A percentile compares a stretch with the other conserved stretches of the same genome.
phyloP scores from a whole-genome alignment of 2,797 vertebrate genomes.

The Steatocranus sp. region DNA sequence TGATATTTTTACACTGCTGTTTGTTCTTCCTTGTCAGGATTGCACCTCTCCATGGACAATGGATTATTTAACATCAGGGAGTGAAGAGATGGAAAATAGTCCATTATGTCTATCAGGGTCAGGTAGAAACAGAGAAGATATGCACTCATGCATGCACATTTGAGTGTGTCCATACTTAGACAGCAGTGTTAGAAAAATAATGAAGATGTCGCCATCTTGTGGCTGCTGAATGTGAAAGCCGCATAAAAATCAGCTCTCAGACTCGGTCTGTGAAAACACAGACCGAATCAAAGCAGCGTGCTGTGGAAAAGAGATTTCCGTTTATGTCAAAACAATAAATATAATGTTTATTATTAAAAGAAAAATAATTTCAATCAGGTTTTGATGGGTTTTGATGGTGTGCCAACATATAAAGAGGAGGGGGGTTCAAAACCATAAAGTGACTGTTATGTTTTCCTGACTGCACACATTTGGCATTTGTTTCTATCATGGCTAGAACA shows the following conservation, averaged over 20 bases:
- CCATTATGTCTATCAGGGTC: not conserved
- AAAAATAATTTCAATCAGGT: not conserved
- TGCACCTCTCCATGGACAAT: not conserved
- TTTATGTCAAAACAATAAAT: not conserved
- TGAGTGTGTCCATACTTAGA: not conserved
- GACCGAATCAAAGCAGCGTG: not conserved
- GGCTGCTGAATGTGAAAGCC: constrained; percentile 1
- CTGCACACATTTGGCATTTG: not conserved
- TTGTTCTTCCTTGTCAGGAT: not conserved
- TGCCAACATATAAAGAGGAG: not conserved
- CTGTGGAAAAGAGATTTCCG: not conserved
- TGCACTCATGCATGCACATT: not conserved
- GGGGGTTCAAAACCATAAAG: not conserved
- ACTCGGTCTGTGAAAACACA: not conserved
- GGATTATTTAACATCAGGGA: constrained; percentile 22
- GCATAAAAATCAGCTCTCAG: not conserved
- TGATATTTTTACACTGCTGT: constrained; percentile 16
- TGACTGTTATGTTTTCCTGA: not conserved
- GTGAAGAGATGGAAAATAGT: not conserved
- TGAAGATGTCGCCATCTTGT: constrained; percentile 66
- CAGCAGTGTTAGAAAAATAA: not conserved
- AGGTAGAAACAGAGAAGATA: not conserved
- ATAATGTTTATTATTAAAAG: not conserved
- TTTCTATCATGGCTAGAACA: not conserved
- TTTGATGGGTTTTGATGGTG: not conserved